Conservation (phyloP, 2,113 vertebrate species). For the Malurus cyaneus region DNA sequence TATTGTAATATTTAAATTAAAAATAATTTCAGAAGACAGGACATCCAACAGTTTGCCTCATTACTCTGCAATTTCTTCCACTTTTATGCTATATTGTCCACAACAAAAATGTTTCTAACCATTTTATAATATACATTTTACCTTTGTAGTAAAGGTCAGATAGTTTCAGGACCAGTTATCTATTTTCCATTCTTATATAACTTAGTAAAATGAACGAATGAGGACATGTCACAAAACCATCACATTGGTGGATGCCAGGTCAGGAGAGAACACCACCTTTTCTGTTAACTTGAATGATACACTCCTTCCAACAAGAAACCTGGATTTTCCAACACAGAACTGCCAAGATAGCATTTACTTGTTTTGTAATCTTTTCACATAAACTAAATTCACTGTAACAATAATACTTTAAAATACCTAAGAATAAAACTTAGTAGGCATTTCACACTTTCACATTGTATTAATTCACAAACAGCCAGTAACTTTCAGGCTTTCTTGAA, state of each 20-base stretch:
- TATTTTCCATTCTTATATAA: not conserved
- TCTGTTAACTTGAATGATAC: not conserved
- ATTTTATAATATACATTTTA: not conserved
- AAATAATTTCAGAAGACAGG: not conserved
- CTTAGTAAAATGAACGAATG: not conserved
- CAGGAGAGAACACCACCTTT: not conserved
- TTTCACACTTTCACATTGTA: not conserved
- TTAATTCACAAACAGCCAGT: not conserved
- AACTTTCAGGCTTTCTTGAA: not conserved
- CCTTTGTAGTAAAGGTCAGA: not conserved
- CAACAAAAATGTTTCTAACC: not conserved
- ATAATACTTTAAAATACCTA: not conserved
- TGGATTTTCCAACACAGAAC: not conserved
- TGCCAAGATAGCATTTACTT: not conserved
- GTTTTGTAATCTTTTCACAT: not conserved
- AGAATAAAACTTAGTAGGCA: not conserved
- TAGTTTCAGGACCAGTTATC: not conserved
- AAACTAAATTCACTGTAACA: not conserved
- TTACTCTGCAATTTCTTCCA: not conserved
- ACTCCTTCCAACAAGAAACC: not conserved
- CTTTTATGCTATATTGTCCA: not conserved
- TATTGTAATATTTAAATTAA: not conserved
- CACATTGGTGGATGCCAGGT: not conserved
- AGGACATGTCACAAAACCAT: not conserved
- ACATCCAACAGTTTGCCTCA: not conserved